phyloP scores from a whole-genome alignment of 2,797 vertebrate species.

The Lepus oiostolus region DNA sequence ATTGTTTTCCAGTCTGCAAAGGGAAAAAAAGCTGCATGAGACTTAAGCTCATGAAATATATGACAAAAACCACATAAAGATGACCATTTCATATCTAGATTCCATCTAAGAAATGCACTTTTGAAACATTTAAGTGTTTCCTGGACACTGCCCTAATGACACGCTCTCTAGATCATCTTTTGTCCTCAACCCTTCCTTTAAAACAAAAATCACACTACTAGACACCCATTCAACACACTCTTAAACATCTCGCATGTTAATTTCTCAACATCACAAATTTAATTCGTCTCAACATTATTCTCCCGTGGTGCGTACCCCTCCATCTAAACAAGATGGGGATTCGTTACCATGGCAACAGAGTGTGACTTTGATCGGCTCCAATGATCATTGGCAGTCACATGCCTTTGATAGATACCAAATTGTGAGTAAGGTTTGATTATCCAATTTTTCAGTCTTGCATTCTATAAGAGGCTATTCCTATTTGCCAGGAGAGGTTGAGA shows the following conservation, averaged over 20 bases:
- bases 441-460: slow-evolving; percentile 78
- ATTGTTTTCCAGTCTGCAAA: slow-evolving; percentile 64
- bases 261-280: slow-evolving; percentile 88
- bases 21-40: slow-evolving; percentile 32
- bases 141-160: slow-evolving; percentile 50
- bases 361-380: slow-evolving; percentile 90
- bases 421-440: slow-evolving; percentile 86
- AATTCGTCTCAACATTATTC: slow-evolving; percentile 88
- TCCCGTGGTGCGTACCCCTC: slow-evolving; percentile 87
- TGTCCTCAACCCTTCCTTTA: background rate
- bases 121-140: slow-evolving; percentile 23
- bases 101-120: background rate
- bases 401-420: slow-evolving; percentile 87
- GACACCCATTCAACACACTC: slow-evolving; percentile 70
- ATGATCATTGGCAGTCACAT: slow-evolving; percentile 89
- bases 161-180: background rate
- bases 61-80: slow-evolving; percentile 68
- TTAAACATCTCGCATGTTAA: slow-evolving; percentile 84
- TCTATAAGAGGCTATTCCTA: slow-evolving; percentile 72
- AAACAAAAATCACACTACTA: slow-evolving; percentile 60
- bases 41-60: slow-evolving; percentile 59
- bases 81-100: background rate
- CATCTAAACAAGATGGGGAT: slow-evolving; percentile 89
- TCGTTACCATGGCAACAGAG: slow-evolving; percentile 88
- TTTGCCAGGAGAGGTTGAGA: background rate